Evolutionary conservation across 2,113 vertebrate genomes (phyloP).

Genomic region (Trichomycterus rosablanca): DNA sequence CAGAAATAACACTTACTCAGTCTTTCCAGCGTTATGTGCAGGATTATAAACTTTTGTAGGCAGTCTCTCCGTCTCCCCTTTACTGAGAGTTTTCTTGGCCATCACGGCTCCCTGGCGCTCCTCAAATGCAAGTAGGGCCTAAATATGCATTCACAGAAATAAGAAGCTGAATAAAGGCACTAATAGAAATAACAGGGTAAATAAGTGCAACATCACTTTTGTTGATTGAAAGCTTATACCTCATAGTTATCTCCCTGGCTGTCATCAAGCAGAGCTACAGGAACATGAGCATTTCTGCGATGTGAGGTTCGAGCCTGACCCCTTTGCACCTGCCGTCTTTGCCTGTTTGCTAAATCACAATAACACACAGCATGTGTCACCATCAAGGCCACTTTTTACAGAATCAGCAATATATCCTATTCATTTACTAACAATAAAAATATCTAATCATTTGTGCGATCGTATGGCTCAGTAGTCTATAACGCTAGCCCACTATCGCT

Average conservation of each 20-base stretch:
- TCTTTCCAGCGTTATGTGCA: constrained; percentile 49
- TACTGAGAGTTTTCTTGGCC: constrained; percentile 54
- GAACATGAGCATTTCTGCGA: constrained; percentile 22
- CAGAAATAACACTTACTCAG: constrained; percentile 62
- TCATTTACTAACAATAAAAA: too few relatives aligned
- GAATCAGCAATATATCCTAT: too few relatives aligned
- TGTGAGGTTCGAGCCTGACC: constrained; percentile 13
- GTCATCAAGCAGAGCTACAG: constrained; percentile 39
- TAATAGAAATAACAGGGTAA: background rate
- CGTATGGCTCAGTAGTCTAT: too few relatives aligned
- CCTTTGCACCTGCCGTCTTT: background rate
- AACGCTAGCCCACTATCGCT: too few relatives aligned
- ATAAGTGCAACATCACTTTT: background rate
- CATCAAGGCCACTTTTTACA: background rate
- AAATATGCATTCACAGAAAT: constrained; percentile 1
- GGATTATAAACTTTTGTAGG: constrained; percentile 61
- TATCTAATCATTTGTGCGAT: too few relatives aligned
- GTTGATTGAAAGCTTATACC: constrained; percentile 46
- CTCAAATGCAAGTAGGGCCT: constrained; percentile 71
- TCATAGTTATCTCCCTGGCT: constrained; percentile 67
- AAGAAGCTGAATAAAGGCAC: background rate
- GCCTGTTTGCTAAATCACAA: constrained; percentile 27
- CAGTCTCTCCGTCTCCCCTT: constrained; percentile 61
- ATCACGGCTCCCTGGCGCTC: constrained; percentile 64
- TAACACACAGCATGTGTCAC: background rate